phyloP scores from a whole-genome alignment of 2,888 invertebrate species.

The Leptopilina myrica region DNA sequence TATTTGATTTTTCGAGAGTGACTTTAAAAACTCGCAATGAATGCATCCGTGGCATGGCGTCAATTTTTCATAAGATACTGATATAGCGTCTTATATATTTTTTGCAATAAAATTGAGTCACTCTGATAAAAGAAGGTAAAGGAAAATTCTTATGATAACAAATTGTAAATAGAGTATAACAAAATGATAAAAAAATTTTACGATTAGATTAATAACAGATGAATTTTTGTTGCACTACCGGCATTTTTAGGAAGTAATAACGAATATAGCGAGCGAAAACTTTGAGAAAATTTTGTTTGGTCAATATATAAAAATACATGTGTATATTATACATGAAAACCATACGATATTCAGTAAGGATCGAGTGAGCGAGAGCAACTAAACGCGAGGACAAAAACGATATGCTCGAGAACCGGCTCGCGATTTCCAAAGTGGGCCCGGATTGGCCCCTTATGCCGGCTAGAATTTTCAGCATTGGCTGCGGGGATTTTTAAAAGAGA shows the following conservation, averaged over 20 bases:
- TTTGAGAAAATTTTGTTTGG: conserved; percentile 1
- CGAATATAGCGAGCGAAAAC: background rate
- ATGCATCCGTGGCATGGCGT: conserved; percentile 34
- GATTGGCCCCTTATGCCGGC: conserved; percentile 35
- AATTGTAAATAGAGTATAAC: too few relatives aligned
- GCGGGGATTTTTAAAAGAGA: conserved; percentile 5
- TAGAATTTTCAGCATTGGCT: conserved; percentile 37
- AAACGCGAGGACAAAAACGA: conserved; percentile 24
- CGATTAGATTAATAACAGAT: too few relatives aligned
- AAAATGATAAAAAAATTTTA: too few relatives aligned
- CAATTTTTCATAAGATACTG: conserved; percentile 1
- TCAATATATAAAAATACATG: background rate
- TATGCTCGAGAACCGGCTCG: conserved; percentile 19
- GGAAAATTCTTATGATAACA: background rate
- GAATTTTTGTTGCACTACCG: conserved; percentile 12
- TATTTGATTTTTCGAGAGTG: background rate
- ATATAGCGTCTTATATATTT: background rate
- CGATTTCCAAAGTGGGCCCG: background rate
- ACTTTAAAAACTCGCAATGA: background rate
- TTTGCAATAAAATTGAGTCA: too few relatives aligned
- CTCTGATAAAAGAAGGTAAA: background rate
- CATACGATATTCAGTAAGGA: conserved; percentile 12
- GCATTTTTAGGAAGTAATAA: background rate
- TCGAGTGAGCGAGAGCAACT: conserved; percentile 34
- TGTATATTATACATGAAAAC: background rate